Base-by-base conservation (phyloP, 2,113 vertebrate species). In the Pimephales promelas region DNA sequence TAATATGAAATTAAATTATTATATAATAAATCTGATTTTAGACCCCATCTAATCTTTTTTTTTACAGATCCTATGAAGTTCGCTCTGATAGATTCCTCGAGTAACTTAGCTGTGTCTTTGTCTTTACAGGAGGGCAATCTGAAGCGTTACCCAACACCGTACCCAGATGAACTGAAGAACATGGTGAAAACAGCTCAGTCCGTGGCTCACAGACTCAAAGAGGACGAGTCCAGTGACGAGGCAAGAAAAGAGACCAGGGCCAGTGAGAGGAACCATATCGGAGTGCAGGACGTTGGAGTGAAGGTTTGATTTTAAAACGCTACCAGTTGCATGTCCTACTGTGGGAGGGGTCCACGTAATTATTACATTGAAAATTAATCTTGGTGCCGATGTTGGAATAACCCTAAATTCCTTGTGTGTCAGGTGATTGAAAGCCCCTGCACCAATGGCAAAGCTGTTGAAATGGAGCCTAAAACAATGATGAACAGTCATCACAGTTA, bases 151-250 rank as follows among this genome's bases (percentile, higher is more conserved):
- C 98, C 98, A 24, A 99, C 98, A 7, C 98, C 98, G 0, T 99
- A 99, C 88, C 98, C 98, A 22, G 98, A 99, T 80, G 98, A 99
- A 89, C 92, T 99, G 91, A 99, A 99, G 92, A 99, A 97, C 94
- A 99, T 99, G 97, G 98, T 99, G 77, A 99, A 98, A 93, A 99
- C 98, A 0, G 98, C 98, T 59, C 98, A 99, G 91, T 99, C 96
- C 3, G 97, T 99, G 89, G 97, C 98, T 61, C 97, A 98, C 79
- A 93, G 97, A 87, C 94, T 99, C 68, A 98, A 95, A 92, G 97
- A 99, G 90, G 98, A 99, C 83, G 98, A 97, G 85, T 95, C 94
- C 0, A 85, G 89, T 22, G 97, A 98, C 20, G 96, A 96, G 87
- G 88, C 88, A 6, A 91, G 93, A 24, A 95, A 90, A 90, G 97